A percentile compares a stretch with the other conserved stretches of the same genome.
phyloP scores from a whole-genome alignment of 2,888 invertebrate species.

The Monoplex corrugatus region DNA sequence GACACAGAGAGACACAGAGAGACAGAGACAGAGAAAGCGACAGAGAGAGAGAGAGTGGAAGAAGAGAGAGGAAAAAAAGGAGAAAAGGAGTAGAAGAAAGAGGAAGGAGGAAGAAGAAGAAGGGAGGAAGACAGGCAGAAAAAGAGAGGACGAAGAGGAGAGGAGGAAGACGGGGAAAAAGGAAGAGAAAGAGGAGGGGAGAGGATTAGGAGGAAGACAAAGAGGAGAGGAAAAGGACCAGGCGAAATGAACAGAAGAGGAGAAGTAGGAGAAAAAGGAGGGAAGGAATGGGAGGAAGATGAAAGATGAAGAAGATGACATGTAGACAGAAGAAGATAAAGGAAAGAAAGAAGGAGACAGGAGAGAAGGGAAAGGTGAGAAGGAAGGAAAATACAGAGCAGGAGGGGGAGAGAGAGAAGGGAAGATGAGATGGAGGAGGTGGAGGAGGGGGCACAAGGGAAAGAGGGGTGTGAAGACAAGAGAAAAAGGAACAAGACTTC shows the following conservation, averaged over 20 bases:
- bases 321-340: too few species aligned
- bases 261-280: too few species aligned
- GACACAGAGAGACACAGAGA: background rate
- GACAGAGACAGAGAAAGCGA: background rate
- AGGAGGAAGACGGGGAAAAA: background rate
- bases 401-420: background rate
- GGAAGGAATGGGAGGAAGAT: background rate
- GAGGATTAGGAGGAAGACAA: too few species aligned
- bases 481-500: too few species aligned
- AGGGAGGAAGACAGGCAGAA: too few species aligned
- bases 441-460: background rate
- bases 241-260: background rate
- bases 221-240: background rate
- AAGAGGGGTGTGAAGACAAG: background rate
- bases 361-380: background rate
- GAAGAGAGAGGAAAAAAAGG: background rate
- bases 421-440: background rate
- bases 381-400: background rate
- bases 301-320: too few species aligned
- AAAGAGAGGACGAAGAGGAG: background rate
- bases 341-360: background rate
- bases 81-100: background rate
- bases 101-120: background rate
- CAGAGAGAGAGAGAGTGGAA: background rate
- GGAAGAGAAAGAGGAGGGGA: background rate